Evolutionary conservation across 2,797 vertebrate species (phyloP).

Genomic region (Cuniculus paca): DNA sequence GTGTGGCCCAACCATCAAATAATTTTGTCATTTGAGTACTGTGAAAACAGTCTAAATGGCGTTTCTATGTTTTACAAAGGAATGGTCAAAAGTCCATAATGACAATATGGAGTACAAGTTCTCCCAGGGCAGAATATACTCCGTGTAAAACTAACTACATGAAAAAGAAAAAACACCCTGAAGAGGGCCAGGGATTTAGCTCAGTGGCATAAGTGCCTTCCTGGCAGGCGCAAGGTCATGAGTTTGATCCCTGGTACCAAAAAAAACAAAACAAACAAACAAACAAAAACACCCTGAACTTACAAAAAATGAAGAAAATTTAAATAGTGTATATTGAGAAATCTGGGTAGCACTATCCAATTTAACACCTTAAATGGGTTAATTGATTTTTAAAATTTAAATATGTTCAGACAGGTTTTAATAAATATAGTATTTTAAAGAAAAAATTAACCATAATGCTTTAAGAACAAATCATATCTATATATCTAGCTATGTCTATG

Average conservation of each 20-base stretch:
- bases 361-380: neutral
- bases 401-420: neutral
- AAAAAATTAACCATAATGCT: constrained; percentile 12
- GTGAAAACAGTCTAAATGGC: constrained; percentile 11
- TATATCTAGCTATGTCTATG: neutral
- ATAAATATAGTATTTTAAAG: constrained; percentile 8
- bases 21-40: constrained; percentile 46
- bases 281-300: constrained; percentile 4
- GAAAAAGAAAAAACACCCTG: too few species aligned
- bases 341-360: neutral
- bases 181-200: too few species aligned
- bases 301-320: constrained; percentile 40
- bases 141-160: constrained; percentile 41
- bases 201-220: too few species aligned
- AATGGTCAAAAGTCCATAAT: neutral
- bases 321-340: constrained; percentile 35
- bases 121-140: constrained; percentile 13
- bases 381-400: constrained; percentile 3
- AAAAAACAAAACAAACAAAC: too few species aligned
- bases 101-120: neutral
- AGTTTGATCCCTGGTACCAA: too few species aligned
- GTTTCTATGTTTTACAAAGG: constrained; percentile 37
- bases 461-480: constrained; percentile 31
- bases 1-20: neutral
- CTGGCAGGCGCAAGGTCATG: too few species aligned